These are phyloP conservation scores for Pyrrhosoma nymphula DNA, from an alignment of 2,888 invertebrate genomes.

Conservation along the genomic window DNA sequence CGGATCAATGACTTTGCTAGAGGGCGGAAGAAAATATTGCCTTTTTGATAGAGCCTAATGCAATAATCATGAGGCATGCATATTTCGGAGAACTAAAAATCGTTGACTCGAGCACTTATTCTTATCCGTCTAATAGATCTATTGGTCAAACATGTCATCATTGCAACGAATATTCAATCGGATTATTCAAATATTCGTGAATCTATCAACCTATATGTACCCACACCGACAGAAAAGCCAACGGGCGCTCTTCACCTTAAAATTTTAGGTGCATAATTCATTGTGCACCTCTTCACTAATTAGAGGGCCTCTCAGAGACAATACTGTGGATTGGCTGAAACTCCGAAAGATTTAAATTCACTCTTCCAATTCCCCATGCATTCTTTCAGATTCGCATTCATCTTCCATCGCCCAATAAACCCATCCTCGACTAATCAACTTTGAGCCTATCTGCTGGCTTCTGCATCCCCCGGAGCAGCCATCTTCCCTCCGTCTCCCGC, in stretches of 20 bases:
- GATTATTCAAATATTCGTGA: background rate
- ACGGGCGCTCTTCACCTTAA: too few relatives aligned
- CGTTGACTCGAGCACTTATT: too few relatives aligned
- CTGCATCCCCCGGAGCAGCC: background rate
- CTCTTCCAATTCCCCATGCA: background rate
- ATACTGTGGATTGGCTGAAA: background rate
- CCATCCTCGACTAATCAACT: conserved; percentile 39
- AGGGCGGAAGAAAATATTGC: too few relatives aligned
- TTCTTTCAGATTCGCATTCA: conserved; percentile 39
- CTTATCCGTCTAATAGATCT: too few relatives aligned
- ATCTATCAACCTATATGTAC: too few relatives aligned
- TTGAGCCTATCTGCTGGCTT: background rate
- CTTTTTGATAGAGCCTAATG: too few relatives aligned
- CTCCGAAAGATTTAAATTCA: background rate
- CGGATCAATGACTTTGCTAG: too few relatives aligned
- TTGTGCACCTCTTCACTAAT: background rate
- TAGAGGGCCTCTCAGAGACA: background rate
- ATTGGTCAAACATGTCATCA: too few relatives aligned
- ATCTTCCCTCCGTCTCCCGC: conserved; percentile 12
- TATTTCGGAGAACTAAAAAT: too few relatives aligned
- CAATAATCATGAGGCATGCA: too few relatives aligned
- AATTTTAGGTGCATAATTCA: background rate
- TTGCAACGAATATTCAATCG: too few relatives aligned
- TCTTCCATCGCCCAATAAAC: background rate
- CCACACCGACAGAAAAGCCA: too few relatives aligned